phyloP scores from a whole-genome alignment of 2,888 invertebrate species.

The Macrosoma leucophasiata region DNA sequence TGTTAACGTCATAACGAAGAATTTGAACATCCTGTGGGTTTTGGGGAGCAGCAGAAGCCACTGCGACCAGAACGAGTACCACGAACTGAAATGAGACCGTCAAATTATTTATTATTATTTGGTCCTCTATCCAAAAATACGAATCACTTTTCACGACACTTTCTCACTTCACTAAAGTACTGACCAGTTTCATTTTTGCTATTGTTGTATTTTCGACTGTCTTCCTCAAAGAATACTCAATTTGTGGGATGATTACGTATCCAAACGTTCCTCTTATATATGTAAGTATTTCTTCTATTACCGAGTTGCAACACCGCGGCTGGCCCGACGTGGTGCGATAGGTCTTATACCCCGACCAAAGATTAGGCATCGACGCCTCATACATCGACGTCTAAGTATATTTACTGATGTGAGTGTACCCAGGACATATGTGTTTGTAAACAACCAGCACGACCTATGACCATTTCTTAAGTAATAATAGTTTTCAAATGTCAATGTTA shows the following conservation, averaged over 20 bases:
- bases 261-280: slow-evolving; percentile 64
- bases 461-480: slow-evolving; percentile 49
- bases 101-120: too few species aligned
- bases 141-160: slow-evolving; percentile 33
- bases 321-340: slow-evolving; percentile 38
- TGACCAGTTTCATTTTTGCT: slow-evolving; percentile 64
- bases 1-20: slow-evolving; percentile 77
- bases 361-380: slow-evolving; percentile 27
- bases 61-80: slow-evolving; percentile 45
- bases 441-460: slow-evolving; percentile 43
- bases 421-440: slow-evolving; percentile 36
- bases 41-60: slow-evolving; percentile 53
- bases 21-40: slow-evolving; percentile 74
- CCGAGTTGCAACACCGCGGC: slow-evolving; percentile 53
- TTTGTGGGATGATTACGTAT: slow-evolving; percentile 62
- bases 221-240: slow-evolving; percentile 46
- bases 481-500: slow-evolving; percentile 58
- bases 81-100: slow-evolving; percentile 53
- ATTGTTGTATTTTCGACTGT: slow-evolving; percentile 42
- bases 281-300: slow-evolving; percentile 59
- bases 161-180: slow-evolving; percentile 36
- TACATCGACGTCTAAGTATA: slow-evolving; percentile 3
- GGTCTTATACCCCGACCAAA: slow-evolving; percentile 41
- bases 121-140: slow-evolving; percentile 16
- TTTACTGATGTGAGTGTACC: slow-evolving; percentile 26